Conservation (phyloP, 1,140 invertebrate species). For the Drosophila trapezifrons region DNA sequence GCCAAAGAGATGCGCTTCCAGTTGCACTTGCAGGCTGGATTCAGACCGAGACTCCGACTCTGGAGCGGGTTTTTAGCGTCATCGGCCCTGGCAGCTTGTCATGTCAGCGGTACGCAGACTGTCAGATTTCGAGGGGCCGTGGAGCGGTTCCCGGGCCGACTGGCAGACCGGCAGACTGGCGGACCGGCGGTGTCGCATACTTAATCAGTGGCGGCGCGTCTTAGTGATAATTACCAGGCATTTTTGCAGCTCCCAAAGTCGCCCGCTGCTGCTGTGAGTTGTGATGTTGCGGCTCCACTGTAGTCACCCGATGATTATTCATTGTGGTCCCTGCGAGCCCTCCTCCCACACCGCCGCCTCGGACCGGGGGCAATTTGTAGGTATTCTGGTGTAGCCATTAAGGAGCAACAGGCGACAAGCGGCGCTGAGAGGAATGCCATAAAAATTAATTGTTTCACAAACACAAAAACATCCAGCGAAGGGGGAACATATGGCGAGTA, state of each 20-base stretch:
- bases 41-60: conserved; percentile 7
- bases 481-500: not conserved
- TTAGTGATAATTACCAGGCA: conserved; percentile 78
- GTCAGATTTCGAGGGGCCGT: conserved; percentile 67
- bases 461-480: not conserved
- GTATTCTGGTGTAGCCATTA: conserved; percentile 18
- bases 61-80: conserved; percentile 69
- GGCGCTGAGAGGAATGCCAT: conserved; percentile 24
- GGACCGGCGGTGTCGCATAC: conserved; percentile 68
- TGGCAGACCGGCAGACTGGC: too few species aligned
- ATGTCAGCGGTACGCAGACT: conserved; percentile 73
- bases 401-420: conserved; percentile 32
- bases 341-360: not conserved
- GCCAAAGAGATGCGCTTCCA: conserved; percentile 14
- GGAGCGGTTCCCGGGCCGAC: too few species aligned
- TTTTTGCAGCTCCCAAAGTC: conserved; percentile 54
- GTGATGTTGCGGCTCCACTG: conserved; percentile 32
- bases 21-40: conserved; percentile 11
- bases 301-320: conserved; percentile 58
- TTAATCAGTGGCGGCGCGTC: conserved; percentile 75
- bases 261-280: conserved; percentile 2
- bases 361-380: conserved; percentile 35
- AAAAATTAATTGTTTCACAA: conserved; percentile 31
- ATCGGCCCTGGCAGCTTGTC: conserved; percentile 72
- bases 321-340: conserved; percentile 27